A percentile compares a stretch with the other conserved stretches of the same genome.
Conservation (phyloP, 2,113 vertebrate genomes). For the Psephotus haematonotus region DNA sequence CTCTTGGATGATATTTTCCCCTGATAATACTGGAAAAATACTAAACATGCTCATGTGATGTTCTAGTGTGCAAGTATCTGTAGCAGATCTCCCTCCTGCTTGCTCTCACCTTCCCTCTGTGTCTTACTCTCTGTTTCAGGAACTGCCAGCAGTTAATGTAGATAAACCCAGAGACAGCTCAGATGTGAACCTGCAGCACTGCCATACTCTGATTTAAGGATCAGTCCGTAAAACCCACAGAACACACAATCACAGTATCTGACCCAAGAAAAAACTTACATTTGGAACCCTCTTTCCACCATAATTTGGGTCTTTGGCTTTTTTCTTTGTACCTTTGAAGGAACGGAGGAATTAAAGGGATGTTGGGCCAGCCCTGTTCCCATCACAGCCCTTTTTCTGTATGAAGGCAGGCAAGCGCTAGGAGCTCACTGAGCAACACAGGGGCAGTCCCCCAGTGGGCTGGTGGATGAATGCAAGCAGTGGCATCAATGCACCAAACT, state of each 20-base stretch:
- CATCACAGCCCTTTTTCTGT: rapidly evolving
- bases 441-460: rapidly evolving
- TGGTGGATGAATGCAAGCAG: rapidly evolving
- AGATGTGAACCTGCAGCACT: background rate
- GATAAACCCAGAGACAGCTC: background rate
- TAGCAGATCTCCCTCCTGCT: background rate
- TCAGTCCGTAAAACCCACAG: background rate
- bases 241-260: background rate
- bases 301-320: rapidly evolving
- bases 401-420: rapidly evolving
- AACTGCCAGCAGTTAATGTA: background rate
- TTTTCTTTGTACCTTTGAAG: background rate
- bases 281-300: background rate
- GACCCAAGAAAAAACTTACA: too few relatives aligned
- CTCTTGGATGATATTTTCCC: slow-evolving; percentile 37
- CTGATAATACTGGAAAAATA: slow-evolving; percentile 45
- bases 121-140: background rate
- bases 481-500: rapidly evolving
- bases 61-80: background rate
- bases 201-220: background rate
- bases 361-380: background rate
- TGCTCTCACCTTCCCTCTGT: background rate
- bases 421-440: rapidly evolving
- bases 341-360: background rate
- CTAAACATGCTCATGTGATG: slow-evolving; percentile 9